Evolutionary conservation across 2,888 invertebrate species (phyloP).

Genomic region (Drosophila helvetica): DNA sequence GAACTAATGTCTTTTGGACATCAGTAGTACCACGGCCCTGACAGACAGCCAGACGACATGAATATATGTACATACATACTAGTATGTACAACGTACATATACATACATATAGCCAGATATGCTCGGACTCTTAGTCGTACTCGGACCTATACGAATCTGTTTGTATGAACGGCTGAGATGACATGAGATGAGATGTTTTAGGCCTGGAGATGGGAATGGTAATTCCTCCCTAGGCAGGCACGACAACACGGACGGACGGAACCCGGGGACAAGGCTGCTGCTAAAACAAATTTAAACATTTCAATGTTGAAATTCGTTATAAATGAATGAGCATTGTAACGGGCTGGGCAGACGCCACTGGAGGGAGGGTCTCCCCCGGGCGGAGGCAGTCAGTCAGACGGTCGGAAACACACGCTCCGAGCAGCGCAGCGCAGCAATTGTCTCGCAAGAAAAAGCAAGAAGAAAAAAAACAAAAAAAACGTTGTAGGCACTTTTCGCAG

Average conservation of each 20-base stretch:
- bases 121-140: no score
- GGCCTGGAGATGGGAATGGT: background rate
- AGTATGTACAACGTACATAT: no score
- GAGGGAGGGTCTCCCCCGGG: background rate
- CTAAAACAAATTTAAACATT: slow-evolving; percentile 55
- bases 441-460: slow-evolving; percentile 16
- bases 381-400: background rate
- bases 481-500: slow-evolving; percentile 54
- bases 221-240: background rate
- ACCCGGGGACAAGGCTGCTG: slow-evolving; percentile 4
- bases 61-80: slow-evolving; percentile 48
- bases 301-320: slow-evolving; percentile 74
- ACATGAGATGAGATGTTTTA: slow-evolving; percentile 12
- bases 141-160: background rate
- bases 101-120: background rate
- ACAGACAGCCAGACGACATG: slow-evolving; percentile 76
- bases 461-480: slow-evolving; percentile 21
- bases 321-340: slow-evolving; percentile 75
- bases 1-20: slow-evolving; percentile 74
- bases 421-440: slow-evolving; percentile 24
- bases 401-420: slow-evolving; percentile 15
- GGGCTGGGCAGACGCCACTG: slow-evolving; percentile 45
- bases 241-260: background rate
- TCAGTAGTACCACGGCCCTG: slow-evolving; percentile 56
- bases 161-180: slow-evolving; percentile 9